Percentiles rank a stretch among this genome's conserved stretches.
phyloP scores from a whole-genome alignment of 2,113 vertebrate species.

The Microtus pennsylvanicus region DNA sequence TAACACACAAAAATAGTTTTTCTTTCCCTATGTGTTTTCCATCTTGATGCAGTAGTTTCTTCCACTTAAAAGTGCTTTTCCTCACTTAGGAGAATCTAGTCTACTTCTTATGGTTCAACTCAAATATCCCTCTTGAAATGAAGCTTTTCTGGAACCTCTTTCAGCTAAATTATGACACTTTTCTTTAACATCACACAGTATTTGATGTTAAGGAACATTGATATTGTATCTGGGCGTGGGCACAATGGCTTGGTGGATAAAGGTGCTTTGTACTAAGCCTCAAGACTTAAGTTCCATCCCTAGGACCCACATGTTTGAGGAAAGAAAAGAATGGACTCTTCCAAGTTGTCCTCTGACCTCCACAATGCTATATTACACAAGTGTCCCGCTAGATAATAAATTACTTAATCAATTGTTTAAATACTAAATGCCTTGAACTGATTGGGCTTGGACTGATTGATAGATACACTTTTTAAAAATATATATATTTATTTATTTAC shows the following conservation, averaged over 20 bases:
- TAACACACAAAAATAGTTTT: background rate
- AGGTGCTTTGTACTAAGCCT: background rate
- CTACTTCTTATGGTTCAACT: background rate
- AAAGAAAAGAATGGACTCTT: background rate
- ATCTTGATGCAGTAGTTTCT: slow-evolving; percentile 22
- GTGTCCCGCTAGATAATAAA: background rate
- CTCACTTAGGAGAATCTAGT: background rate
- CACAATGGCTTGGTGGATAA: background rate
- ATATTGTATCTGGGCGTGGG: background rate
- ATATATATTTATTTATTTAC: too few species aligned
- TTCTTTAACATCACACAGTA: slow-evolving; percentile 26
- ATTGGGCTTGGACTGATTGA: background rate
- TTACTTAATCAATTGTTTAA: background rate
- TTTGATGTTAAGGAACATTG: slow-evolving; percentile 6
- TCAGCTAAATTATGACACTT: background rate
- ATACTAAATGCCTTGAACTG: background rate
- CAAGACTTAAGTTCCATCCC: background rate
- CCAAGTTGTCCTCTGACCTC: background rate
- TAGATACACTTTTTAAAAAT: background rate
- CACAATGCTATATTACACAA: background rate
- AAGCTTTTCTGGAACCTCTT: slow-evolving; percentile 11
- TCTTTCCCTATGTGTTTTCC: background rate
- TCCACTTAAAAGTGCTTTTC: background rate
- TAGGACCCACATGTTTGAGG: background rate
- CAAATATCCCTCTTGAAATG: background rate